Percentiles rank a stretch among this genome's conserved stretches.
Conservation (phyloP, 1,140 invertebrate genomes). For the Linepithema humile region DNA sequence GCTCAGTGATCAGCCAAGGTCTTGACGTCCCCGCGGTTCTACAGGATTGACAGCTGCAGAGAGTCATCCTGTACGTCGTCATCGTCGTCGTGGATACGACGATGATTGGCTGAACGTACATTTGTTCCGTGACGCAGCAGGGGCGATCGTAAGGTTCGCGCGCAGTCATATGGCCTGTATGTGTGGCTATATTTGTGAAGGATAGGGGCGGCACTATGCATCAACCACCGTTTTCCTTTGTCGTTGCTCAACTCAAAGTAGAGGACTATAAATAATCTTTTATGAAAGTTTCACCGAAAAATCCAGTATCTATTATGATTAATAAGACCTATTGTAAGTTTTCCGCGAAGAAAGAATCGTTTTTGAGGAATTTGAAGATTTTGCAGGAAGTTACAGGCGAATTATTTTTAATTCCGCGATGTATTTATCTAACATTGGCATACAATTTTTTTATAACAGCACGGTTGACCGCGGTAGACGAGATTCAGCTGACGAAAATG, state of each 20-base stretch:
- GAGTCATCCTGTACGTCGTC: constrained; percentile 77
- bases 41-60: constrained; percentile 76
- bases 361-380: background rate
- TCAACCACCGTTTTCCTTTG: constrained; percentile 48
- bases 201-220: constrained; percentile 54
- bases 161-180: constrained; percentile 39
- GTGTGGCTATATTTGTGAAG: constrained; percentile 41
- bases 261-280: constrained; percentile 51
- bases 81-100: constrained; percentile 71
- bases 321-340: too few relatives aligned
- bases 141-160: constrained; percentile 60
- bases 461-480: background rate
- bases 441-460: background rate
- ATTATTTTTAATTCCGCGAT: background rate
- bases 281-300: constrained; percentile 13
- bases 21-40: constrained; percentile 50
- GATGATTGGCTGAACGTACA: constrained; percentile 79
- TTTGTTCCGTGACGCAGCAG: constrained; percentile 83
- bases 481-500: background rate
- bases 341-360: background rate
- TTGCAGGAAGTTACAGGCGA: background rate
- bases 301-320: background rate
- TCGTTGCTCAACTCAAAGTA: constrained; percentile 8
- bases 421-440: background rate
- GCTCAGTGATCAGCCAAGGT: constrained; percentile 61